These are phyloP conservation scores for Euura lappo DNA, from an alignment of 1,140 invertebrate species.

Conservation along the genomic window DNA sequence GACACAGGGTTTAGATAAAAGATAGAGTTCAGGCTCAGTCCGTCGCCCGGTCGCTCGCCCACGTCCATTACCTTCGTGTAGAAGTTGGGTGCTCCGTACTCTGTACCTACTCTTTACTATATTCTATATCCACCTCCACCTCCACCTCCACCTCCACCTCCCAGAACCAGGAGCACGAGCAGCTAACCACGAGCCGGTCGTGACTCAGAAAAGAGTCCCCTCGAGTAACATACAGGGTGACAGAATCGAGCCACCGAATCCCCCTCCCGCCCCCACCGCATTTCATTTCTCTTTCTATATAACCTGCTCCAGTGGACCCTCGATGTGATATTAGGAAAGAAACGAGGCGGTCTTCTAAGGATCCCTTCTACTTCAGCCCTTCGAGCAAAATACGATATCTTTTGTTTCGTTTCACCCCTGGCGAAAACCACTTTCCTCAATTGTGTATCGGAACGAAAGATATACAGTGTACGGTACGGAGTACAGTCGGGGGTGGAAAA, in stretches of 20 bases:
- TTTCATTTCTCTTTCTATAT: neutral
- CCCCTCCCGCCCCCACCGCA: neutral
- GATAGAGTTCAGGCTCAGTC: no score
- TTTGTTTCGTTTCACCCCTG: neutral
- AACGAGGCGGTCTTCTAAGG: no score
- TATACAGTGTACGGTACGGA: no score
- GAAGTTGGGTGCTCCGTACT: no score
- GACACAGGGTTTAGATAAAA: no score
- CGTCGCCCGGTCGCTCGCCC: no score
- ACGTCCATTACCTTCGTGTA: no score
- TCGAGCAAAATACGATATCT: no score
- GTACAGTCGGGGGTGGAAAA: no score
- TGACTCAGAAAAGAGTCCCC: constrained; percentile 1
- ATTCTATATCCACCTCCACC: no score
- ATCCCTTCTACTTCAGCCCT: no score
- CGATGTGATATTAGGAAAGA: neutral
- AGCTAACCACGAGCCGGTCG: neutral
- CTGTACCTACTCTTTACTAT: no score
- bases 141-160: neutral
- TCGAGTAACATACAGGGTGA: neutral
- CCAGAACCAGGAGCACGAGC: neutral
- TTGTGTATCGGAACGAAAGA: neutral
- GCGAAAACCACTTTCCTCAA: neutral
- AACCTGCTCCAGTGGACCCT: neutral
- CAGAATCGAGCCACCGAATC: neutral